Percentiles rank a stretch among this genome's conserved stretches.
Evolutionary conservation across 2,113 vertebrate genomes (phyloP).

Genomic region (Macquaria australasica): DNA sequence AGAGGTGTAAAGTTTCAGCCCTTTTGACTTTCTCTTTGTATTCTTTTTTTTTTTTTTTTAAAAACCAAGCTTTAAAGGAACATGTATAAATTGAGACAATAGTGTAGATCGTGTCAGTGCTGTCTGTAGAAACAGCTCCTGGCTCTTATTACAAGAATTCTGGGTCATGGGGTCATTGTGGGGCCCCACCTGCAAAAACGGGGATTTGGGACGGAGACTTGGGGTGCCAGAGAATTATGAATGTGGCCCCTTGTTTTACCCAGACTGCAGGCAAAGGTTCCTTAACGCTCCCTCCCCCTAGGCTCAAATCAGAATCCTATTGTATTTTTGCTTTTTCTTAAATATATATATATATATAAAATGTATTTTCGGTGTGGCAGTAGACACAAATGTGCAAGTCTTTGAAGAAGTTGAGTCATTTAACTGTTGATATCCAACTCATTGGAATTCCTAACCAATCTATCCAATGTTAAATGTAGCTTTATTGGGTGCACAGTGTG

Average conservation of each 20-base stretch:
- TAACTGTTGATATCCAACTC: constrained; percentile 26
- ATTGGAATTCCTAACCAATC: constrained; percentile 28
- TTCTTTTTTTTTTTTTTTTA: not conserved
- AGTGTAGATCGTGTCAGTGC: not conserved
- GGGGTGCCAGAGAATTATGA: constrained; percentile 55
- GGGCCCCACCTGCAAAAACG: constrained; percentile 64
- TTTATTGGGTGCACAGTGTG: constrained; percentile 39
- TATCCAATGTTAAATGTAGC: constrained; percentile 28
- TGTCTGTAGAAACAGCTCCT: constrained; percentile 27
- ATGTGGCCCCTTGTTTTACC: constrained; percentile 66
- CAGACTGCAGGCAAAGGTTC: constrained; percentile 27
- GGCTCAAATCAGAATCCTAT: constrained; percentile 23
- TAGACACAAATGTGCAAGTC: not conserved
- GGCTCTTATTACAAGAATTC: constrained; percentile 42
- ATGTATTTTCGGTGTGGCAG: not conserved
- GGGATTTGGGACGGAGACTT: constrained; percentile 38
- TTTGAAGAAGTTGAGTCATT: constrained; percentile 29
- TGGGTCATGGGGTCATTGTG: constrained; percentile 69
- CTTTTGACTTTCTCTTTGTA: not conserved
- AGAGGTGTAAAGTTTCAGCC: not conserved
- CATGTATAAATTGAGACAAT: constrained; percentile 15
- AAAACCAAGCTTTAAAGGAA: not conserved
- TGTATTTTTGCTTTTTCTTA: constrained; percentile 11
- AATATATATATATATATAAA: not conserved
- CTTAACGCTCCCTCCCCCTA: constrained; percentile 22